Evolutionary conservation across 2,888 invertebrate genomes (phyloP), one percentile per base, ranked within the genome.

Genomic region (Meta bourneti): DNA sequence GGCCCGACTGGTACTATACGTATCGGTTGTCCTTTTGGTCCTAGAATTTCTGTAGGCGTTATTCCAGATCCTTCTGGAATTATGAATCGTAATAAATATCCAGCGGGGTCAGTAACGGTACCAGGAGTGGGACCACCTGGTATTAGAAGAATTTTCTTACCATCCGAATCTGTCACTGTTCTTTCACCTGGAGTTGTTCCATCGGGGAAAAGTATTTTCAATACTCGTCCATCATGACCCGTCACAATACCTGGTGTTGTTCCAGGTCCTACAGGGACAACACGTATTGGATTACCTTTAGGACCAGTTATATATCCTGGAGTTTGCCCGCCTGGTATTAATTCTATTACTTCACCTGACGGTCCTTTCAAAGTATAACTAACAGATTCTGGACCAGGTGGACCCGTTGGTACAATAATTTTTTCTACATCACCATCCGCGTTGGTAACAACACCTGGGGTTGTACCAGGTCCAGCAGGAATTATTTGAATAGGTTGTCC

Each of bases 311-410:
- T 51, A 8, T 11, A 77, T n/a, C 77, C 77, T 77, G 34, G 34
- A n/a, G 77, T 77, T 49, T n/a, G 49, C 6, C 72, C 71, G 20
- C 72, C 52, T 2, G 72, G 72, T 52, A 83, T 72, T 6, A 83
- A 11, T 16, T 83, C 52, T 52, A 83, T 52, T 11, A 20, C 51
- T 83, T 52, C 71, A 52, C 83, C 83, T 51, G 49, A 51, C 6
- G 83, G 83, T 52, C 83, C 83, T 51, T 71, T 34, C 13, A 83
- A 83, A 49, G 83, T 51, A 16, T 72, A 72, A 51, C 20, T 72
- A 7, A 8, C 48, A 77, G n/a, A 34, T 48, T 34, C 48, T 13
- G 16, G n/a, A 77, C 48, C 16, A 11, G 16, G 34, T 77, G 77
- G 77, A 9, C 16, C 16, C 11, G 49, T 16, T 11, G 77, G 77